Base-by-base conservation (phyloP, 2,113 vertebrate species). In the Aleadryas rufinucha region DNA sequence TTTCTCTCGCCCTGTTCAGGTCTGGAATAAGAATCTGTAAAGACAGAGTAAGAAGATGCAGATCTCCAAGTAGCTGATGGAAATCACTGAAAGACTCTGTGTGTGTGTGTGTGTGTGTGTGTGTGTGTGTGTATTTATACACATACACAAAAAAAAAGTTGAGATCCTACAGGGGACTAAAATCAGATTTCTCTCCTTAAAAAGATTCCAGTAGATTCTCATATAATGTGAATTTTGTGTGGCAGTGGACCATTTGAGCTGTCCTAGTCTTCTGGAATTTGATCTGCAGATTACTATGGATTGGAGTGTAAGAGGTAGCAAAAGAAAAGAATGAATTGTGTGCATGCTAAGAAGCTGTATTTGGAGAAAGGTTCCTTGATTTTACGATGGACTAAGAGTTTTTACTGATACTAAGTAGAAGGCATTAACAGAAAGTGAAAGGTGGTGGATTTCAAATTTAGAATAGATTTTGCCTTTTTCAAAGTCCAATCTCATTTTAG, bases 41-140 rank as follows among this genome's bases (percentile, higher is more conserved):
- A 41, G 42, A 83, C 14, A 60, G 7, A 64, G 42, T 23, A 54
- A 35, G 23, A 84, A 8, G 30, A 60, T n/a, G 53, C 7, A 70
- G 19, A 76, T 71, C 61, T 93, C 39, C 57, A 92, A 45, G 44
- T 7, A 74, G 50, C n/a, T 4, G 21, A 41, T 61, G 31, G 31
- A 70, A 81, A 74, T 61, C 45, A 61, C 42, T 89, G 33, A 35
- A 79, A 64, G 53, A 59, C 33, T 2, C n/a, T n/a, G n/a, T n/a
- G n/a, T n/a, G n/a, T n/a, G n/a, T n/a, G n/a, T 39, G 28, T 23
- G 11, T 31, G 7, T 39, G 4, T 27, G 3, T n/a, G 3, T 37
- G 10, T 35, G 3, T 53, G 14, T 77, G 1, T 35, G 1, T 69
- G 3, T 4, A 47, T 8, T 21, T 1, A 41, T 1, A 61, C 4